Base-by-base conservation (phyloP, 2,888 invertebrate genomes). In the Aspidiotus rigidus region DNA sequence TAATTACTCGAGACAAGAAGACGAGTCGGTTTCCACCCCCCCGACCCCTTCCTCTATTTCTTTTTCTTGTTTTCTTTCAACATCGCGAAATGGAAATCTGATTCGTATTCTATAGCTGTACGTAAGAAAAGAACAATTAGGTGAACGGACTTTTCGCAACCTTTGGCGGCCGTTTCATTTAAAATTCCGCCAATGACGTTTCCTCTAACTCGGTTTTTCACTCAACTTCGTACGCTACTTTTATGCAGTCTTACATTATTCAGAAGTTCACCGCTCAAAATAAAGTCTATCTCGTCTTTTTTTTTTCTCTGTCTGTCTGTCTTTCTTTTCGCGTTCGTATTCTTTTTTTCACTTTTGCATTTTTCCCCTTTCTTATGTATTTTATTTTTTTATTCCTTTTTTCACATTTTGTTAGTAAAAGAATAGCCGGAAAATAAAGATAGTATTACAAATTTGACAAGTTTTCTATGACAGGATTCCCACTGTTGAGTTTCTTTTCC, bases 161-260 rank as follows among this genome's bases (percentile, higher is more conserved):
- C 66, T 66, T 66, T 66, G 57, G 66, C 66, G 66, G 66, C 66
- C 66, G 59, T 66, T 66, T 66, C 66, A 57, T 66, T 66, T 66
- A 66, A 66, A 66, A 66, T 66, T 66, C 66, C 66, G 57, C 55
- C 56, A 66, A 44, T 66, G 66, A 66, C 55, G 66, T 66, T 66
- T 66, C 66, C 66, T 66, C 44, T 57, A 66, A 66, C 66, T 66
- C 66, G 56, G 56, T 66, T 66, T 66, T 66, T 66, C 66, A 66
- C 66, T 66, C 56, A 66, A 66, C 57, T 66, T 66, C 44, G 28
- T 66, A 56, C 41, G 66, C 66, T 66, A 66, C 66, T 66, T 66
- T 66, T 66, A 66, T 66, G 66, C 66, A 66, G 66, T 66, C 66
- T 56, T 66, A 66, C 66, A 66, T 66, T 66, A 66, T 66, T 66